Base-by-base conservation (phyloP, 2,113 vertebrate species). In the Nothocercus julius region DNA sequence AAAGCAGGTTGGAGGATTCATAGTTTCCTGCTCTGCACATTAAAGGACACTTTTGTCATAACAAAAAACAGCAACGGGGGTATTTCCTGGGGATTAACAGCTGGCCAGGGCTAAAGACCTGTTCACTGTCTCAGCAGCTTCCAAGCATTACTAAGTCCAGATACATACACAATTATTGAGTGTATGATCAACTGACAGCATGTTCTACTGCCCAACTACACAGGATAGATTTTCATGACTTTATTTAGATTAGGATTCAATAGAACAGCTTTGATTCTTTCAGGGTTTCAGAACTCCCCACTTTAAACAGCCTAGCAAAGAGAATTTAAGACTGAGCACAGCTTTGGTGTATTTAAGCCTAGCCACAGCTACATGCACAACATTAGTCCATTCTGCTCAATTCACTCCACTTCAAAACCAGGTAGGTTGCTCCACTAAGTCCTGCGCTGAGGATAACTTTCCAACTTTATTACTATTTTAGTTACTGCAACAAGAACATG, bases 331-430 rank as follows among this genome's bases (percentile, higher is more conserved):
- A 47, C 18, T 45, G 27, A 59, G 32, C 17, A 36, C 11, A 18
- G 22, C 42, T 81, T 63, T 38, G 32, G 42, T 72, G 53, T 0
- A 1, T 53, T 72, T 58, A 68, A 30, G 38, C 53, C 53, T 24
- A 9, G 42, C n/a, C 4, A 3, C 9, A 11, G 5, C 5, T 1
- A 6, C 8, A 5, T 21, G 27, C 0, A 0, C 7, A 47, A 10
- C 47, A 36, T 72, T 56, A 8, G 28, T 19, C 11, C 24, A 21
- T 87, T 20, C 10, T 74, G 32, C 30, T 44, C 49, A 13, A 5
- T 44, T 18, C 47, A 10, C 11, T 24, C 6, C 40, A 73, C 9
- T 22, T 69, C 64, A 68, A 77, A 82, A 32, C 2, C 2, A n/a
- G 20, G 32, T 24, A 73, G 44, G 22, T 30, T 69, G 32, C 53